Base-by-base conservation (phyloP, 2,888 invertebrate species). In the Metacarcinus magister region DNA sequence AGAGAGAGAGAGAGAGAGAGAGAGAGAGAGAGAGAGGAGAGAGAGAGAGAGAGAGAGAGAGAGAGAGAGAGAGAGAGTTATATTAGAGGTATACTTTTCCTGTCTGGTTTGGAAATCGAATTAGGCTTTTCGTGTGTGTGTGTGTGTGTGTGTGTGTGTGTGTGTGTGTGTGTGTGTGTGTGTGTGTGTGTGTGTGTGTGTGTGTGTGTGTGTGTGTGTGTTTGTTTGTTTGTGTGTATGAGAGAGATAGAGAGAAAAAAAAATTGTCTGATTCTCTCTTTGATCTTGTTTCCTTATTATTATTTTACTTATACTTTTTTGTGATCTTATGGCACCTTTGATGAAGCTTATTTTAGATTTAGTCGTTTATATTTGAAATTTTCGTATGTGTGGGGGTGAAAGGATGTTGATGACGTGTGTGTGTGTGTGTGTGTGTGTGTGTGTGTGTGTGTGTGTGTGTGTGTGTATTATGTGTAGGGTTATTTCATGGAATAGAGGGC, bases 1-100 rank as follows among this genome's bases (percentile, higher is more conserved):
- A 54, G 54, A 54, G 67, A 67, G 67, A 67, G 67, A 67, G n/a
- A 67, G 67, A 67, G 67, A 67, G 67, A 82, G 82, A 82, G 82
- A 82, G 82, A 82, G 82, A 82, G 82, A 82, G 82, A 82, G 82
- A 82, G 82, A 82, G 82, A 82, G n/a, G 82, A 82, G 82, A 32
- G 82, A 32, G 82, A 32, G 82, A 32, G 82, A 32, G 32, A 32
- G 82, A 32, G 32, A 32, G 75, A 75, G n/a, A n/a, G 75, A 75
- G 75, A 60, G 60, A 60, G 60, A 60, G 60, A 60, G 60, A 60
- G 60, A 60, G 60, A 60, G 60, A 60, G 60, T n/a, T n/a, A n/a
- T n/a, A n/a, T n/a, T n/a, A n/a, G n/a, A n/a, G 28, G 75, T n/a
- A 16, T 16, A 75, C 16, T 28, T 28, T 28, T 75, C 28, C 75